Evolutionary conservation across 1,140 invertebrate genomes (phyloP).

Genomic region (Chymomyza costata): DNA sequence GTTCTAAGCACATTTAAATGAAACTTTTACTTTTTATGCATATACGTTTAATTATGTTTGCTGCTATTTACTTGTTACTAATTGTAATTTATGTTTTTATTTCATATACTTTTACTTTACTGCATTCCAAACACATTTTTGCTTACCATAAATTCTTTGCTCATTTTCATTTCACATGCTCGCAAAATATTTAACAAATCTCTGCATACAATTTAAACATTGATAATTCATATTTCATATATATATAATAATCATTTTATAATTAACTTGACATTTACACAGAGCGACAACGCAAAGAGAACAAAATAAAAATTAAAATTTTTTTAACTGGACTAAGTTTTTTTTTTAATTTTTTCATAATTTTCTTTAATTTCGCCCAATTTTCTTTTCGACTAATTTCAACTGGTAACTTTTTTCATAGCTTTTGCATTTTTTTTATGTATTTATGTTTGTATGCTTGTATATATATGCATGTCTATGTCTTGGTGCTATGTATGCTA

Average conservation of each 20-base stretch:
- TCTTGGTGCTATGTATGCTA: slow-evolving; percentile 5
- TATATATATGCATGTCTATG: neutral
- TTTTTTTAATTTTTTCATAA: slow-evolving; percentile 6
- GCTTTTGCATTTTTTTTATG: slow-evolving; percentile 3
- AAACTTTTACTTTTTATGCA: slow-evolving; percentile 10
- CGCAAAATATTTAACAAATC: slow-evolving; percentile 17
- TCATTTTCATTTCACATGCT: slow-evolving; percentile 15
- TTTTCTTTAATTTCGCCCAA: slow-evolving; percentile 8
- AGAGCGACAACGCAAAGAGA: slow-evolving; percentile 46
- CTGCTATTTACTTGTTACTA: too few relatives aligned
- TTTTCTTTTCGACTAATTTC: slow-evolving; percentile 15
- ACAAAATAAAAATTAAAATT: slow-evolving; percentile 13
- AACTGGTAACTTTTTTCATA: slow-evolving; percentile 17
- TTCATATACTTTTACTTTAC: too few relatives aligned
- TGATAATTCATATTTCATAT: too few relatives aligned
- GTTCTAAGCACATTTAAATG: slow-evolving; percentile 23
- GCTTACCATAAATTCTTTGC: slow-evolving; percentile 27
- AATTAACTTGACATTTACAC: slow-evolving; percentile 45
- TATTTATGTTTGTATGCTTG: slow-evolving; percentile 7
- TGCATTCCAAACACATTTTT: too few relatives aligned
- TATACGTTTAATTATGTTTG: too few relatives aligned
- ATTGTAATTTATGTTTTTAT: too few relatives aligned
- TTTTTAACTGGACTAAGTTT: too few relatives aligned
- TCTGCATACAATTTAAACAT: slow-evolving; percentile 46
- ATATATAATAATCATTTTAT: slow-evolving; percentile 26